A percentile compares a stretch with the other conserved stretches of the same genome.
These are phyloP conservation scores for Ommatoiulus sabulosus DNA, from an alignment of 2,888 invertebrate species.

Conservation along the genomic window DNA sequence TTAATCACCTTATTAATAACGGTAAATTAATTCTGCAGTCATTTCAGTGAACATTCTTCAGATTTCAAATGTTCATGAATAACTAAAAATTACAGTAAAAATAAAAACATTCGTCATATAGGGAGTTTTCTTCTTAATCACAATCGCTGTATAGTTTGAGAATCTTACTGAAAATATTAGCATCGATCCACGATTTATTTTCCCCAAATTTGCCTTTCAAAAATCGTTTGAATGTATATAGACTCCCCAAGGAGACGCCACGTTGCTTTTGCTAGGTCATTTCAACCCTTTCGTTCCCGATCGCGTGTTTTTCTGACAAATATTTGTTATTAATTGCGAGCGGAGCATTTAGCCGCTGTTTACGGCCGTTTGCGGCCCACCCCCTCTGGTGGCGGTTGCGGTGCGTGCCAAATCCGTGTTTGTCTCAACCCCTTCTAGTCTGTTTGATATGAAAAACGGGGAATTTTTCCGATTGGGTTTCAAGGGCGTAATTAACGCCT, in stretches of 20 bases:
- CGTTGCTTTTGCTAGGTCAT: neutral
- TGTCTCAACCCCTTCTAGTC: conserved; percentile 13
- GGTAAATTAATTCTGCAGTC: no score
- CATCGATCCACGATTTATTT: neutral
- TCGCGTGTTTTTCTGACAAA: conserved; percentile 1
- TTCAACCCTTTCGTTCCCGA: neutral
- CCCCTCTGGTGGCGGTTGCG: conserved; percentile 5
- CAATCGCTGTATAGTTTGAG: no score
- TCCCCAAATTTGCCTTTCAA: neutral
- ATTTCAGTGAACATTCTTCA: no score
- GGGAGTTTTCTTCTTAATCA: no score
- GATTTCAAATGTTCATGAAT: no score
- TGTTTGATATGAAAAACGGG: neutral
- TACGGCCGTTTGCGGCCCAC: neutral
- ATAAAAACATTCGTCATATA: no score
- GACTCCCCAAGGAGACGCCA: no score
- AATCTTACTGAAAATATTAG: no score
- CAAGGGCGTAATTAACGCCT: conserved; percentile 8
- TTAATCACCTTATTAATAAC: no score
- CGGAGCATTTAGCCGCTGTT: neutral
- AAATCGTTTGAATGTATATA: neutral
- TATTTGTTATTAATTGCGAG: neutral
- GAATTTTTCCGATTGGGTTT: neutral
- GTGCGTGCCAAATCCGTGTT: conserved; percentile 4
- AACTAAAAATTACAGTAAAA: no score